Evolutionary conservation across 2,113 vertebrate genomes (phyloP).

Genomic region (Oryzias woworae): DNA sequence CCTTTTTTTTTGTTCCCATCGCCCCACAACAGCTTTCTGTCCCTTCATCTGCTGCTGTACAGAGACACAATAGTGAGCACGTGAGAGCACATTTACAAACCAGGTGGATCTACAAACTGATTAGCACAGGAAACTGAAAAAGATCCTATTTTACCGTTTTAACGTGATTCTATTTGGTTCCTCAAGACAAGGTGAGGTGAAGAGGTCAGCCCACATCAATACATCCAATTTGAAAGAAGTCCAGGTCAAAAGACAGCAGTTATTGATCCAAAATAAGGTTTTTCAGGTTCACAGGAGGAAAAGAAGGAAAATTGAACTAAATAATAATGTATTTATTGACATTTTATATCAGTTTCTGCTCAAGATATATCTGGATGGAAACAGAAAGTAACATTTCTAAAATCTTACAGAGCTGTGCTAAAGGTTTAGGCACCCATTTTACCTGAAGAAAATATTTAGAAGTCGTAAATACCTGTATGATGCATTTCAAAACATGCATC

Average conservation of each 20-base stretch:
- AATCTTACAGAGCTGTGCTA: too few relatives aligned
- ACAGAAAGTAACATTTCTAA: too few relatives aligned
- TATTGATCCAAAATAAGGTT: slow-evolving; percentile 37
- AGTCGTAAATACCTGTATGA: too few relatives aligned
- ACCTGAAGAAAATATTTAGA: too few relatives aligned
- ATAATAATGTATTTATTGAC: not conserved
- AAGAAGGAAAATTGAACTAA: not conserved
- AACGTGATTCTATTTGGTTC: not conserved
- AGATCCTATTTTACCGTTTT: not conserved
- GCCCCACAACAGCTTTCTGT: slow-evolving; percentile 38
- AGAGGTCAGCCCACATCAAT: slow-evolving; percentile 39
- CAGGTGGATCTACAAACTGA: slow-evolving; percentile 11
- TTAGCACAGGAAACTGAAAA: not conserved
- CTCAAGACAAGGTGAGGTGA: slow-evolving; percentile 25
- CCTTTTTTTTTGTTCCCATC: slow-evolving; percentile 59
- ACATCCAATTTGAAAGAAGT: slow-evolving; percentile 14
- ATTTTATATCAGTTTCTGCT: not conserved
- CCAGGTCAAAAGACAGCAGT: slow-evolving; percentile 18
- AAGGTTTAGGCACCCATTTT: too few relatives aligned
- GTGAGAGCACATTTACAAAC: not conserved
- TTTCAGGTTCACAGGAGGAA: slow-evolving; percentile 4
- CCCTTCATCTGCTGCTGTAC: slow-evolving; percentile 13
- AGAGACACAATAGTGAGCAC: not conserved
- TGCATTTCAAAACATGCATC: too few relatives aligned
- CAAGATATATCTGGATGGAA: too few relatives aligned